Conservation (phyloP, 2,797 vertebrate genomes). For the Spheniscus humboldti region DNA sequence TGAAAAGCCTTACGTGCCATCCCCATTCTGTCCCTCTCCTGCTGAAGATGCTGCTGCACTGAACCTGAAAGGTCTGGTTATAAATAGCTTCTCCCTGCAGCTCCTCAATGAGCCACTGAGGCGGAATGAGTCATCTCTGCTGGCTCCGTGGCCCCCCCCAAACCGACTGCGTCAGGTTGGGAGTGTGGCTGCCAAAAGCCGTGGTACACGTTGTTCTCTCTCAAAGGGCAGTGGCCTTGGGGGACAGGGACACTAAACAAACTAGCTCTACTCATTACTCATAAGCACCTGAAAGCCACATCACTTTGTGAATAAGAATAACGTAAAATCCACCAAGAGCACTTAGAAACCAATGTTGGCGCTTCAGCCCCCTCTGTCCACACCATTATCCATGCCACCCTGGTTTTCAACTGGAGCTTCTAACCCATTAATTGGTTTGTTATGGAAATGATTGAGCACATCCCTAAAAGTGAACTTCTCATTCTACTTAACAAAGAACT, state of each 20-base stretch:
- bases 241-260: conserved; percentile 46
- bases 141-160: conserved; percentile 32
- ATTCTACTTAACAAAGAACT: not conserved
- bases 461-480: not conserved
- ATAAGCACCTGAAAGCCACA: not conserved
- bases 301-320: not conserved
- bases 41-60: conserved; percentile 54
- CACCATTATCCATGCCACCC: not conserved
- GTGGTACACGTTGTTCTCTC: conserved; percentile 37
- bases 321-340: not conserved
- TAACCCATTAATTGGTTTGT: not conserved
- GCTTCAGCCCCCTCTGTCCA: not conserved
- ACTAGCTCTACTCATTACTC: not conserved
- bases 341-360: not conserved
- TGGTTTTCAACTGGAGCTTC: not conserved
- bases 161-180: conserved; percentile 32
- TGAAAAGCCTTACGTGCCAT: not conserved
- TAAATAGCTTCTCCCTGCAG: conserved; percentile 68
- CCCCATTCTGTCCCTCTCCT: not conserved
- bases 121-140: conserved; percentile 65
- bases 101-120: conserved; percentile 62
- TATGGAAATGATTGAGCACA: not conserved
- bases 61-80: conserved; percentile 69
- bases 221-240: conserved; percentile 47
- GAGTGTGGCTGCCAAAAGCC: conserved; percentile 24